Base-by-base conservation (phyloP, 64 coral and sea anemone species). In the Montipora capricornis region DNA sequence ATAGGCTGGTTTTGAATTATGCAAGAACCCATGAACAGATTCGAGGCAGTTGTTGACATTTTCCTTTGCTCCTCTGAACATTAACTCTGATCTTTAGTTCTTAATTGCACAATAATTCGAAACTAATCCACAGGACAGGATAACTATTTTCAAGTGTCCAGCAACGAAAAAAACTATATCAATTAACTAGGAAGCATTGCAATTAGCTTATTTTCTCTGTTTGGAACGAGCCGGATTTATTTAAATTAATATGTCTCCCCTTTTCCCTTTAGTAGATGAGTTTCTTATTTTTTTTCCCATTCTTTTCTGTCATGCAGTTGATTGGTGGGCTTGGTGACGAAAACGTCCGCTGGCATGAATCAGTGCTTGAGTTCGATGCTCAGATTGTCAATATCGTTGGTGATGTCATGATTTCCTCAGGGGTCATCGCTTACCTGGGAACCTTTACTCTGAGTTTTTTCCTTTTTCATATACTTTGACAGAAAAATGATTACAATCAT, bases 371-470 rank as follows among this genome's bases (percentile, higher is more conserved):
- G 75, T 96, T 99, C 90, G 98, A 99, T 50, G 98, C 89, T 60
- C 98, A 99, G 92, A 89, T 99, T 83, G 75, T 99, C 3, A 94
- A 95, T 82, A 94, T 99, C 87, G 87, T 99, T 24, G 98, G 98
- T 82, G 98, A 99, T 58, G 98, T 99, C 77, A 99, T 99, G 98
- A 99, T 99, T 89, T 99, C 95, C 11, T 99, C 98, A 29, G 98
- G 98, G 45, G 94, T 96, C 37, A 99, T 99, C 47, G 98, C 98
- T 3, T 99, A 99, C 48, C 98, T 99, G 66, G 98, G 98, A n/a
- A 93, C 98, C 8, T 99, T 99, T 45, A 99, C 98, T 74, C 92
- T 98, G 94, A 98, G 92, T 89, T 64, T 64, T 64, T 64, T 3
- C 13, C 13, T 64, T 64, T 15, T 12, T 64, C 13, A 0, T 64